Evolutionary conservation across 2,113 vertebrate genomes (phyloP).

Genomic region (Aegotheles bennettii): DNA sequence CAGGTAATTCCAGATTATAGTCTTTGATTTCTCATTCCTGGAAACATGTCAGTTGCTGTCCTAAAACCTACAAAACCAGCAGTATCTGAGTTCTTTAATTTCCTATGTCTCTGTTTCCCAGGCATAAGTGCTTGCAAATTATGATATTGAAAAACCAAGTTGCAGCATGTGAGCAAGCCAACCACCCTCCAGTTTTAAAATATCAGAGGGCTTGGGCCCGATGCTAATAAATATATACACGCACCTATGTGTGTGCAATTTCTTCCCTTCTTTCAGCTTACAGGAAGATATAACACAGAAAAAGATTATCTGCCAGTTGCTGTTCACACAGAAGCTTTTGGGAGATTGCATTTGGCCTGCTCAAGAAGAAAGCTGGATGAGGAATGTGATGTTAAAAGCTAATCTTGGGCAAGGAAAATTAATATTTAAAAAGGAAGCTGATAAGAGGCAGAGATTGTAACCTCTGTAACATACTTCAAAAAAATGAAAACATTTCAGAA

Average conservation of each 20-base stretch:
- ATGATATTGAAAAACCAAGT: neutral
- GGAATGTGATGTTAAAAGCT: neutral
- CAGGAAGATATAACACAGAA: neutral
- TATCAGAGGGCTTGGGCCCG: neutral
- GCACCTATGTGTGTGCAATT: neutral
- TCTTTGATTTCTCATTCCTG: slow-evolving; percentile 22
- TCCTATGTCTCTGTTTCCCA: neutral
- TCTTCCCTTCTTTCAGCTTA: neutral
- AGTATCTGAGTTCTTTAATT: neutral
- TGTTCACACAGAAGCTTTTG: neutral
- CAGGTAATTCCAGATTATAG: neutral
- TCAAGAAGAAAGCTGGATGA: neutral
- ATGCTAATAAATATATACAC: neutral
- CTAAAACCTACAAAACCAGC: neutral
- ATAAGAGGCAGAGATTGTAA: neutral
- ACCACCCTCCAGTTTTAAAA: neutral
- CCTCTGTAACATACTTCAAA: neutral
- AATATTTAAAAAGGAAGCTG: neutral
- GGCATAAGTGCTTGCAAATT: neutral
- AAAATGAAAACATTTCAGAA: neutral
- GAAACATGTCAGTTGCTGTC: neutral
- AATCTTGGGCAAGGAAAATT: neutral
- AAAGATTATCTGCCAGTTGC: neutral
- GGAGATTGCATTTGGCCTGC: neutral
- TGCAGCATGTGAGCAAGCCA: neutral